phyloP scores from a whole-genome alignment of 2,113 vertebrate species.

The Lontra canadensis region DNA sequence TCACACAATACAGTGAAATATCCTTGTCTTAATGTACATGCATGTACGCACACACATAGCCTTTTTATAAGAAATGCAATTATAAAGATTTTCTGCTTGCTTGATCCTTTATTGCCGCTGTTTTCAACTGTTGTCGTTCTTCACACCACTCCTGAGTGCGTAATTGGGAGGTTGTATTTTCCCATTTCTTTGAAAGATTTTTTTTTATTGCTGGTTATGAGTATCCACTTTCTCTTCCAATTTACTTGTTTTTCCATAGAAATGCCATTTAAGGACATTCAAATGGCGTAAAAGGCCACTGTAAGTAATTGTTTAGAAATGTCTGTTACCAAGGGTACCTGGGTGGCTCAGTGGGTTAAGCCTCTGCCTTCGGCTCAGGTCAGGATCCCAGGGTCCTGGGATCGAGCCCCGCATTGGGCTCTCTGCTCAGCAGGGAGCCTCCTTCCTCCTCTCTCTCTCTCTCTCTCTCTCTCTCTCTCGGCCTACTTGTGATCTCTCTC shows the following conservation, averaged over 20 bases:
- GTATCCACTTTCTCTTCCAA: background rate
- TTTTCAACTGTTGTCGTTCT: background rate
- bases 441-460: too few relatives aligned
- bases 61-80: background rate
- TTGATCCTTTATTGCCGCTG: background rate
- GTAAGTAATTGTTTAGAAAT: background rate
- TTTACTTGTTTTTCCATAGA: background rate
- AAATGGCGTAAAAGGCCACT: background rate
- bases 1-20: background rate
- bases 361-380: too few relatives aligned
- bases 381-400: too few relatives aligned
- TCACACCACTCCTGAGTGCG: background rate
- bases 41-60: background rate
- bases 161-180: slow-evolving; percentile 20
- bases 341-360: too few relatives aligned
- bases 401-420: too few relatives aligned
- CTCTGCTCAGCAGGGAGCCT: too few relatives aligned
- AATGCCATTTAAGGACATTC: background rate
- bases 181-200: background rate
- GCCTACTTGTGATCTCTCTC: too few relatives aligned
- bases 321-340: too few relatives aligned
- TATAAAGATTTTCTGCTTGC: background rate
- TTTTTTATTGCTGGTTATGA: background rate
- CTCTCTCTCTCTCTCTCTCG: too few relatives aligned
- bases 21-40: background rate